phyloP scores from a whole-genome alignment of 2,113 vertebrate species.

The Pelvicachromis taeniatus region DNA sequence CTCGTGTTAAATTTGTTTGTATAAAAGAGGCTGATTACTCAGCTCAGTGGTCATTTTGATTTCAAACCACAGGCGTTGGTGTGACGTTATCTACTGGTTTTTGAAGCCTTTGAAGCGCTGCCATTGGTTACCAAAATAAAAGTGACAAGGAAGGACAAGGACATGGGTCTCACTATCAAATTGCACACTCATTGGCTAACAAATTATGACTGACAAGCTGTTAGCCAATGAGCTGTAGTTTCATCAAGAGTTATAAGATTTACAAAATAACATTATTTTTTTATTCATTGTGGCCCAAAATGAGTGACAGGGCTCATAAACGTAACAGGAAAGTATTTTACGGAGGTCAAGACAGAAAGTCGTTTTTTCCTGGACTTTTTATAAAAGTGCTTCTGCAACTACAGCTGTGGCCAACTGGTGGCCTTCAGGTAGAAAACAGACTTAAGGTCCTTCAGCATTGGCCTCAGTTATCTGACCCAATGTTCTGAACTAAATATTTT shows the following conservation, averaged over 20 bases:
- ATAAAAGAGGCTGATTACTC: neutral
- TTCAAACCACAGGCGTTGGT: neutral
- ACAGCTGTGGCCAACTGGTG: neutral
- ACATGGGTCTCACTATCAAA: fast-evolving
- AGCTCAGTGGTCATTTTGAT: fast-evolving
- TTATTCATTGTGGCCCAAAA: neutral
- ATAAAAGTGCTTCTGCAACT: neutral
- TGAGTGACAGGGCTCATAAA: neutral
- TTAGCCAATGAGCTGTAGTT: neutral
- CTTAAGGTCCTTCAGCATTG: neutral
- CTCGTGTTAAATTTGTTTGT: neutral
- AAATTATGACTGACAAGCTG: neutral
- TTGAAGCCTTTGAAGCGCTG: neutral
- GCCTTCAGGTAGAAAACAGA: fast-evolving
- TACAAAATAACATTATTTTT: neutral
- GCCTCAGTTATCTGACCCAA: neutral
- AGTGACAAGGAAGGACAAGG: fast-evolving
- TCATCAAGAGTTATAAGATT: no score
- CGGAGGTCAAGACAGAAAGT: neutral
- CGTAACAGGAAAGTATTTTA: neutral
- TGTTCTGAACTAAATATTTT: neutral
- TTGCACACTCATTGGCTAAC: fast-evolving
- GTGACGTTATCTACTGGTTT: fast-evolving
- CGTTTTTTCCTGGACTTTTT: neutral
- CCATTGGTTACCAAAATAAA: neutral